Evolutionary conservation across 2,113 vertebrate genomes (phyloP), one percentile per base, ranked within the genome.

Genomic region (Tenrec ecaudatus): DNA sequence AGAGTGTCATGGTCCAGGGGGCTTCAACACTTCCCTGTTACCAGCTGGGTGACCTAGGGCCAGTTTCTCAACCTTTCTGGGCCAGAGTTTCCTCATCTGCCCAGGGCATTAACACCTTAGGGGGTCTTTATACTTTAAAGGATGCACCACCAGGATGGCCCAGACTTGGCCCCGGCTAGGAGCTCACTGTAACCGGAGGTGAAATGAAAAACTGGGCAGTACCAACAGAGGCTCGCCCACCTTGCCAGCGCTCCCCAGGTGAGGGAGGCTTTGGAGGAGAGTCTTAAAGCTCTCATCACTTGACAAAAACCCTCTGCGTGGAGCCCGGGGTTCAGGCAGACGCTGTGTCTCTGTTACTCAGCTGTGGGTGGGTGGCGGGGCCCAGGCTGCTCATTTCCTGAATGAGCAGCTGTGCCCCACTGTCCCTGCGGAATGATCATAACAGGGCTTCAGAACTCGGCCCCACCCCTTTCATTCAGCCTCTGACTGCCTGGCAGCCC

Each of bases 351-450:
- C 96, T 95, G 96, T 93, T 91, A 58, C 95, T 94, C 89, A 64
- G 91, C 60, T 20, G 82, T 89, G 3, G 82, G 92, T 88, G 92
- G 93, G 89, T 36, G 90, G 94, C 15, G n/a, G 29, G 93, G 83
- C 4, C 69, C 90, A 84, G 10, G 92, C 86, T 95, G 96, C 90
- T 95, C 89, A 57, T 92, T 95, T 94, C 95, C 95, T 95, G 87
- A 96, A 96, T 96, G 96, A 97, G 90, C 96, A 97, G 96, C 94
- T 96, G 96, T 77, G 93, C 86, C 73, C 89, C 64, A 38, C 5
- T 38, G 29, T 60, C 1, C n/a, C 15, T 29, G 77, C 6, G 20
- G 85, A 71, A 89, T 73, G 36, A 73, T 94, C 92, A 38, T 36
- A 60, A 36, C 77, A 5, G n/a, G 20, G 1, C 83, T 95, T 36